Base-by-base conservation (phyloP, 1,140 invertebrate species). In the Temnothorax curvispinosus region DNA sequence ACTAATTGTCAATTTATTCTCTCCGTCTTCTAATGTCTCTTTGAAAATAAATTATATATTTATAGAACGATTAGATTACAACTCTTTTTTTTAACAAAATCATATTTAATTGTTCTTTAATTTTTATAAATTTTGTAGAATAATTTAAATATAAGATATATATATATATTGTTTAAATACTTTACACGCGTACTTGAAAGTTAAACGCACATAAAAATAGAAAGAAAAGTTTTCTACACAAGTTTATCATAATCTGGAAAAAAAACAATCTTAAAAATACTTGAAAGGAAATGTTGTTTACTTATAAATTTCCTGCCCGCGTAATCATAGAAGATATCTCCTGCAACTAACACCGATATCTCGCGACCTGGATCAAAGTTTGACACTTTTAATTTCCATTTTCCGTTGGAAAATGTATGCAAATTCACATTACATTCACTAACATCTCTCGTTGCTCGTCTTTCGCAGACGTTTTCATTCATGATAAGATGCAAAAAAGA, bases 311-410 rank as follows among this genome's bases (percentile, higher is more conserved):
- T 84, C 47, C 38, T 60, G 18, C 21, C 74, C 13, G 11, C 69
- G 54, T 60, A 74, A 65, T 74, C 41, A 35, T 82, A 74, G 54
- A 74, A 84, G 60, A 74, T 60, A 74, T 82, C 18, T 75, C 32
- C 27, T 35, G 32, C 6, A 35, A 4, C 44, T 71, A 11, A 81
- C 7, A 58, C 15, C 18, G 41, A 74, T 64, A 75, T 84, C 52
- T 84, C 18, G 13, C 54, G 11, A 82, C 54, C 13, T 41, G 41
- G 47, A 44, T 27, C 67, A 60, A 56, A 27, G 52, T 82, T 74
- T 18, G n/a, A 84, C 32, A 82, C 58, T 84, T 74, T 84, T 84
- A 74, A 84, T 18, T 60, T 74, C 58, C 21, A 2, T 35, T 44
- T 47, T 21, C n/a, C 7, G 8, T 38, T 38, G 1, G 18, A 35